Evolutionary conservation across 2,113 vertebrate species (phyloP).

Genomic region (Todiramphus saurophagus): DNA sequence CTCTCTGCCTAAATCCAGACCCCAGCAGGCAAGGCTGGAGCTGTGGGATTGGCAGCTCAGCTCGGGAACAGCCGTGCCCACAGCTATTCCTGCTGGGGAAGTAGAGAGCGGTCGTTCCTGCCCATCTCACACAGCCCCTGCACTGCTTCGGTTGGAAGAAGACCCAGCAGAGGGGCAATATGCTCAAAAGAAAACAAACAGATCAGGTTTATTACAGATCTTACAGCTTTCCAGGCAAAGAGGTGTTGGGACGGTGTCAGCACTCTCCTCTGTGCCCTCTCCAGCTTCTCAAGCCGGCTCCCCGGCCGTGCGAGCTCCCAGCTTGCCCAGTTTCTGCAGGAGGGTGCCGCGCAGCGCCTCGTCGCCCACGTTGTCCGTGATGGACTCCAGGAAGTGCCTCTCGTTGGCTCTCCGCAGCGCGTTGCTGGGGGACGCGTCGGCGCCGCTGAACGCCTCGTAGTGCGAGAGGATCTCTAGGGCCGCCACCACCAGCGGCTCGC

Average conservation of each 20-base stretch:
- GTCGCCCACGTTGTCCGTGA: slow-evolving; percentile 79
- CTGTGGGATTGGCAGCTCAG: background rate
- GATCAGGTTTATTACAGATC: slow-evolving; percentile 63
- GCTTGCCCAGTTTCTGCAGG: slow-evolving; percentile 90
- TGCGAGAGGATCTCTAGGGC: slow-evolving; percentile 88
- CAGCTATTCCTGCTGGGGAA: background rate
- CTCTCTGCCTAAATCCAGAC: background rate
- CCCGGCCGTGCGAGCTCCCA: slow-evolving; percentile 26
- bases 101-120: background rate
- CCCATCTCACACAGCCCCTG: fast-evolving
- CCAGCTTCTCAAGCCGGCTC: background rate
- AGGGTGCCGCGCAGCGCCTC: slow-evolving; percentile 82
- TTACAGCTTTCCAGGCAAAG: background rate
- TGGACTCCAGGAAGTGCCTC: slow-evolving; percentile 85
- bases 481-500: slow-evolving; percentile 82
- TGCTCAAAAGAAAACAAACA: background rate
- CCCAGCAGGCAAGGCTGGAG: background rate
- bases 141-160: background rate
- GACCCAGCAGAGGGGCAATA: background rate
- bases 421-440: slow-evolving; percentile 74
- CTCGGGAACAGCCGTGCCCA: background rate
- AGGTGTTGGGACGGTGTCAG: background rate
- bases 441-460: slow-evolving; percentile 78
- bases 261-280: background rate
- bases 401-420: slow-evolving; percentile 83